Percentiles rank a stretch among this genome's conserved stretches.
Conservation (phyloP, 2,888 invertebrate species). For the Standfussiana lucernea region DNA sequence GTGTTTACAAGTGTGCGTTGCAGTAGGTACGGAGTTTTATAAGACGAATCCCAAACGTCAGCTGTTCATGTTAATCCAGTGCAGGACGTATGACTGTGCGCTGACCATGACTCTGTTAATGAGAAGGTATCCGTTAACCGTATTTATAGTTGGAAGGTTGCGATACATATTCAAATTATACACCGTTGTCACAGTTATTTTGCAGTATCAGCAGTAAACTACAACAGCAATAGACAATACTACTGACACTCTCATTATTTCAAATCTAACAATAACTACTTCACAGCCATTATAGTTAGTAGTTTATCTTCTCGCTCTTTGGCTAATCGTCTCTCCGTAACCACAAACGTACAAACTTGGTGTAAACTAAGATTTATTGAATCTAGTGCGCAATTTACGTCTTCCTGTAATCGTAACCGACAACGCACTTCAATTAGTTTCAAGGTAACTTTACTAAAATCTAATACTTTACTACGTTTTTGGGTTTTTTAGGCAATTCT, state of each 20-base stretch:
- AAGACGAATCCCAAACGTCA: background rate
- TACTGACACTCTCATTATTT: background rate
- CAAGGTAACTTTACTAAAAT: slow-evolving; percentile 33
- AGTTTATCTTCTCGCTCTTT: slow-evolving; percentile 39
- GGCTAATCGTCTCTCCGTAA: slow-evolving; percentile 13
- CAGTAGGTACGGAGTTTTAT: background rate
- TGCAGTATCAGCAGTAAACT: background rate
- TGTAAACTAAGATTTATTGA: slow-evolving; percentile 43
- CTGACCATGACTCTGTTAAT: background rate
- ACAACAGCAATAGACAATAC: background rate
- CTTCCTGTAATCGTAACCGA: slow-evolving; percentile 23
- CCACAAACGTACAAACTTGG: slow-evolving; percentile 10
- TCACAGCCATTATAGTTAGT: background rate
- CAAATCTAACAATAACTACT: slow-evolving; percentile 1
- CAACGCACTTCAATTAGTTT: slow-evolving; percentile 45
- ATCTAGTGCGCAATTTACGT: slow-evolving; percentile 8
- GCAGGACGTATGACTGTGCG: background rate
- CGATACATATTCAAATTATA: background rate
- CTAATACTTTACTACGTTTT: background rate
- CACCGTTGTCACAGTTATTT: background rate
- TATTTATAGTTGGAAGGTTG: background rate
- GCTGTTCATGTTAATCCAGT: background rate
- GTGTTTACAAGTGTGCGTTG: background rate
- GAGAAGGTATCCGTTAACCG: background rate
- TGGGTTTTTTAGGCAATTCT: background rate